Evolutionary conservation across 2,888 invertebrate species (phyloP).

Genomic region (Unio pictorum): DNA sequence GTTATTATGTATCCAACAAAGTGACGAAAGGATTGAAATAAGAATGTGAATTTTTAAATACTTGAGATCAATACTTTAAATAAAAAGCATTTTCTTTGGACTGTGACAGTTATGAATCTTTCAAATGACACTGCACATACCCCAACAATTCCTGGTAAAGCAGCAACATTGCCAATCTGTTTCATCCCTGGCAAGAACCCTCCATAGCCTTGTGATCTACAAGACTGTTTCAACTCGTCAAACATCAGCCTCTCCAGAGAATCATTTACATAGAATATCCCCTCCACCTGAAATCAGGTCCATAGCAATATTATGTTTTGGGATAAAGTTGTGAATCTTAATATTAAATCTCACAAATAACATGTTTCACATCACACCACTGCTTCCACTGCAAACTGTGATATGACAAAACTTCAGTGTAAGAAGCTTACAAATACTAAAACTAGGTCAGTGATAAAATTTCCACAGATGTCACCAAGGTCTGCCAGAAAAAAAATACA

Average conservation of each 20-base stretch:
- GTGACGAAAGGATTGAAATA: too few species aligned
- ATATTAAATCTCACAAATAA: not conserved
- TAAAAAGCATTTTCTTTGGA: too few species aligned
- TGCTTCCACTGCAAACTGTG: not conserved
- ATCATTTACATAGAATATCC: slow-evolving; percentile 95
- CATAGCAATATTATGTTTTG: not conserved
- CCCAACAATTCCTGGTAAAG: slow-evolving; percentile 96
- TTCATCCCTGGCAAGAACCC: slow-evolving; percentile 99
- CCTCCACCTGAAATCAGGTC: slow-evolving; percentile 83
- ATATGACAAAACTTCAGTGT: too few species aligned
- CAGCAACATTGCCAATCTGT: slow-evolving; percentile 99
- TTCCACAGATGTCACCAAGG: too few species aligned
- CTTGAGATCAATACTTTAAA: too few species aligned
- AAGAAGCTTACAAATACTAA: too few species aligned
- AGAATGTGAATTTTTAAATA: too few species aligned
- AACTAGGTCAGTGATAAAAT: too few species aligned
- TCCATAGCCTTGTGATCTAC: slow-evolving; percentile 88
- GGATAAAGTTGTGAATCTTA: not conserved
- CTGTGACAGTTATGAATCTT: too few species aligned
- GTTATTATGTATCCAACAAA: too few species aligned
- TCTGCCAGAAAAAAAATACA: too few species aligned
- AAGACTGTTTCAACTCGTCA: slow-evolving; percentile 93
- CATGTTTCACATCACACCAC: not conserved
- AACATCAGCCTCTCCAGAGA: slow-evolving; percentile 95
- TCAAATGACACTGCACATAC: slow-evolving; percentile 48